Evolutionary conservation across 2,797 vertebrate species (phyloP), one percentile per base, ranked within the genome.

Genomic region (Urocyon cinereoargenteus): DNA sequence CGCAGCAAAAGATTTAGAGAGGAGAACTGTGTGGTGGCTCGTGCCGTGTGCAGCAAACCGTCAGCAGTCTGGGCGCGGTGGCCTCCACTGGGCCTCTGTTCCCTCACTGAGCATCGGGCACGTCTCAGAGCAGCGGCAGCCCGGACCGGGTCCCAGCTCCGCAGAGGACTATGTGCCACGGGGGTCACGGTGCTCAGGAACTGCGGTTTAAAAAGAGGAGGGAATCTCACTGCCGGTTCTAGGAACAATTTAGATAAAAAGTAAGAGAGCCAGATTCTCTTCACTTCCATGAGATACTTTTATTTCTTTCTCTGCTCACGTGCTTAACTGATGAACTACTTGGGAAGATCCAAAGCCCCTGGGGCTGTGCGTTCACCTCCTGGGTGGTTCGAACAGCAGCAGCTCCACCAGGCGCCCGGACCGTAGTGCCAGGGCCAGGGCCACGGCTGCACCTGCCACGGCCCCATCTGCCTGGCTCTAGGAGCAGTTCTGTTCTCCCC

Each of bases 191-290:
- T 45, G 40, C 40, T 45, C 40, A 7, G 40, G 40, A 45, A 45
- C 40, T 45, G 40, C 40, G 7, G 40, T 45, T 45, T 45, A 45
- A 45, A 45, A 45, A 45, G 40, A 45, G 31, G 24, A 96, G n/a
- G 81, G 79, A 64, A 49, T 8, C 62, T 2, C n/a, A 19, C 24
- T 79, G 55, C 87, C 78, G 19, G n/a, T 73, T 82, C 77, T 89
- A 61, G 77, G 45, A n/a, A 21, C 49, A 51, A 86, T 40, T 77
- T 24, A 81, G 22, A 26, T 40, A 13, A 51, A 75, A 70, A 94
- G 64, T 24, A 21, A 64, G 36, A 89, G 79, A 79, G 73, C 55
- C 61, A 64, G 86, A 70, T 89, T 79, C 78, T 96, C 72, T 87
- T 73, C 15, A 55, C 45, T 53, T 24, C 19, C 45, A 94, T 6